Evolutionary conservation across 2,797 vertebrate species (phyloP).

Genomic region (Crenuchus spilurus): DNA sequence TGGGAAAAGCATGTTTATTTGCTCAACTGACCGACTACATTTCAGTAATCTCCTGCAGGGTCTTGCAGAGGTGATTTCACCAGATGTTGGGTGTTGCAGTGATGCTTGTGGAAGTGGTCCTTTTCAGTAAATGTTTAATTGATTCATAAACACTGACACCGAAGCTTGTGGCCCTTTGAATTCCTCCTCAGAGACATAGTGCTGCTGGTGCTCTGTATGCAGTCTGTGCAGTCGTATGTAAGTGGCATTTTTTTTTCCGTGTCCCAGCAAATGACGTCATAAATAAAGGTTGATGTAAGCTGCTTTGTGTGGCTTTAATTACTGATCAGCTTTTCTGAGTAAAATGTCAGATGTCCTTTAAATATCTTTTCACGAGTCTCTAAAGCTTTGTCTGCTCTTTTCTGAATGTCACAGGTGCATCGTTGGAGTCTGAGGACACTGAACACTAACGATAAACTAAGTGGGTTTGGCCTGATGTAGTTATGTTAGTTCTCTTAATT

Average conservation of each 20-base stretch:
- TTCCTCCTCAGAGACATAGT: conserved; percentile 28
- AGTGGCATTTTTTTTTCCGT: conserved; percentile 45
- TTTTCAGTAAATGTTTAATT: conserved; percentile 7
- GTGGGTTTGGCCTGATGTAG: no score
- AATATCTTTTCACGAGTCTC: background rate
- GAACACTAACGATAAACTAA: no score
- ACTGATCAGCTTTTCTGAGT: background rate
- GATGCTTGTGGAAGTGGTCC: conserved; percentile 3
- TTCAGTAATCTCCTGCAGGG: conserved; percentile 1
- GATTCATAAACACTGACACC: conserved; percentile 24
- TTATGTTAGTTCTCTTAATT: no score
- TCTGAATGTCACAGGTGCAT: no score
- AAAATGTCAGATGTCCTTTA: background rate
- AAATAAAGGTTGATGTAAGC: conserved; percentile 44
- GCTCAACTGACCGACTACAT: conserved; percentile 14
- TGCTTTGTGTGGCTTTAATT: background rate
- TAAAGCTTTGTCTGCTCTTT: no score
- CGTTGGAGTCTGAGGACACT: no score
- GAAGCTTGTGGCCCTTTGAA: conserved; percentile 20
- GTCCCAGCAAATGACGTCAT: conserved; percentile 34
- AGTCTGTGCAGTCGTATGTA: conserved; percentile 42
- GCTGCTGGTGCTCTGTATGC: conserved; percentile 48
- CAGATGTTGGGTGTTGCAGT: background rate
- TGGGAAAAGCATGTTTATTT: background rate
- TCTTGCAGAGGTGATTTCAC: conserved; percentile 1